Percentiles rank a stretch among this genome's conserved stretches.
These are phyloP conservation scores for Tenthredo notha DNA, from an alignment of 2,888 invertebrate species.

Conservation along the genomic window DNA sequence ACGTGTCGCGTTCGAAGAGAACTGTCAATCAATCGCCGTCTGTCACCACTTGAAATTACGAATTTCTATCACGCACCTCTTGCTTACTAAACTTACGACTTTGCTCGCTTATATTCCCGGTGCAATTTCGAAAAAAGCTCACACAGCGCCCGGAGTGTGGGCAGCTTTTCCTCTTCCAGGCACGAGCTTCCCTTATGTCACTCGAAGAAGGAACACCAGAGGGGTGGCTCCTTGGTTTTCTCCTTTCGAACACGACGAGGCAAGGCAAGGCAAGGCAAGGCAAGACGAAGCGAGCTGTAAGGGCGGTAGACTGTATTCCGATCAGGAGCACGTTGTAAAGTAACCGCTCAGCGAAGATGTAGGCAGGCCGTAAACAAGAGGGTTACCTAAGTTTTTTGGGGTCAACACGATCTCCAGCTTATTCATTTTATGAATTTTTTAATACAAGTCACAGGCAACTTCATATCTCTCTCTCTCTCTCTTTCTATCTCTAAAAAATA, in stretches of 20 bases:
- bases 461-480: background rate
- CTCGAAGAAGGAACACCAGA: conserved; percentile 46
- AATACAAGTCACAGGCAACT: conserved; percentile 12
- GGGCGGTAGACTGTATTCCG: conserved; percentile 49
- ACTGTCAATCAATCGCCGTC: conserved; percentile 36
- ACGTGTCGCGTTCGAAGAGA: conserved; percentile 5
- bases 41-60: conserved; percentile 30
- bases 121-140: conserved; percentile 49
- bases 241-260: conserved; percentile 3
- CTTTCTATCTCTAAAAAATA: background rate
- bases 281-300: background rate
- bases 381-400: conserved; percentile 45
- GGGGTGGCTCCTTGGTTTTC: conserved; percentile 34
- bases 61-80: conserved; percentile 42
- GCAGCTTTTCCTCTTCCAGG: conserved; percentile 42
- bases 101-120: conserved; percentile 29
- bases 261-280: background rate
- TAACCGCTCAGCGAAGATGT: conserved; percentile 53
- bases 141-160: conserved; percentile 22
- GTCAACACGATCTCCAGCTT: conserved; percentile 43
- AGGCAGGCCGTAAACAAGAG: conserved; percentile 52
- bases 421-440: conserved; percentile 50
- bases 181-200: conserved; percentile 51
- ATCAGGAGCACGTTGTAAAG: conserved; percentile 55
- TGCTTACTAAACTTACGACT: conserved; percentile 41